These are phyloP conservation scores for Myopa testacea DNA, from an alignment of 2,888 invertebrate genomes.

Conservation along the genomic window DNA sequence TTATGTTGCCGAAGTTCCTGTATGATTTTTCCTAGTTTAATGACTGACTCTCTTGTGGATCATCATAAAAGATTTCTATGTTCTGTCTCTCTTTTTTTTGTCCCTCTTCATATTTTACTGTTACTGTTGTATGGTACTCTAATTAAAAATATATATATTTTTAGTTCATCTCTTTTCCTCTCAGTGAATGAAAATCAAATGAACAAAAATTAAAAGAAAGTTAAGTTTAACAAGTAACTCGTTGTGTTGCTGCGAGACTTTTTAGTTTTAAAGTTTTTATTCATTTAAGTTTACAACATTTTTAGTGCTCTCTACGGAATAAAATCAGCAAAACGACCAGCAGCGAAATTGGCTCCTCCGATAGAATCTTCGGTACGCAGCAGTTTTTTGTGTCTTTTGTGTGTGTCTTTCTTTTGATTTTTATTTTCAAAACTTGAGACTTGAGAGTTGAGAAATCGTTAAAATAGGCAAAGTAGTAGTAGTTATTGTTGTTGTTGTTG, in stretches of 20 bases:
- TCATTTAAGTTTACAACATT: no score
- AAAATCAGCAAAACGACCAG: not conserved
- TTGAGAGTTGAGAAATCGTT: not conserved
- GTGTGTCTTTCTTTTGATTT: not conserved
- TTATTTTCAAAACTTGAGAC: not conserved
- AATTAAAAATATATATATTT: no score
- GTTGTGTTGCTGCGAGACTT: no score
- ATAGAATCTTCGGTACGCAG: not conserved
- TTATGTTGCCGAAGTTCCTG: not conserved
- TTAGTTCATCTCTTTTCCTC: no score
- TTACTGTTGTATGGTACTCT: not conserved
- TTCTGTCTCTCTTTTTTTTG: no score
- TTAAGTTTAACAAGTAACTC: no score
- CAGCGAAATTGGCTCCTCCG: not conserved
- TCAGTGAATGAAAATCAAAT: no score
- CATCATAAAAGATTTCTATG: no score
- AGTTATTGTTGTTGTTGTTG: slow-evolving; percentile 6
- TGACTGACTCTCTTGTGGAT: no score
- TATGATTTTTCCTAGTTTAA: not conserved
- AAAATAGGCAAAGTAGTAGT: slow-evolving; percentile 14
- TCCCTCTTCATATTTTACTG: not conserved
- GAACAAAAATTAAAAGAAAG: no score
- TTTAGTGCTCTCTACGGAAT: not conserved
- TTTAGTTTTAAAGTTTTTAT: no score
- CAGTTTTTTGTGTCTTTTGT: not conserved